phyloP scores from a whole-genome alignment of 1,140 invertebrate species.

The honey bee (Apis mellifera) region Amel_HAv3.1 CM009939.2:10971001-10971500 shows the following conservation, averaged over 20 bases:
- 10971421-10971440: background rate
- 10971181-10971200: slow-evolving; percentile 29
- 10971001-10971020: background rate
- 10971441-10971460: background rate
- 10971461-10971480: background rate
- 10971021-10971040: slow-evolving; percentile 11
- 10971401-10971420: no score
- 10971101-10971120: background rate
- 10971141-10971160: slow-evolving; percentile 37
- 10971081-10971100: background rate
- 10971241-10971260: slow-evolving; percentile 2
- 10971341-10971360: background rate
- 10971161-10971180: slow-evolving; percentile 49
- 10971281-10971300: background rate
- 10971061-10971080: background rate
- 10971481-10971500: background rate
- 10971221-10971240: background rate
- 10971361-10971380: background rate
- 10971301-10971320: background rate
- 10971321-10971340: background rate
- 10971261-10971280: background rate
- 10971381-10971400: background rate
- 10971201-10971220: slow-evolving; percentile 3
- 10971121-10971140: slow-evolving; percentile 15
- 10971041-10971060: background rate